Evolutionary conservation across 1,140 invertebrate genomes (phyloP), one percentile per base, ranked within the genome.

Genomic region (Sesamia nonagrioides): DNA sequence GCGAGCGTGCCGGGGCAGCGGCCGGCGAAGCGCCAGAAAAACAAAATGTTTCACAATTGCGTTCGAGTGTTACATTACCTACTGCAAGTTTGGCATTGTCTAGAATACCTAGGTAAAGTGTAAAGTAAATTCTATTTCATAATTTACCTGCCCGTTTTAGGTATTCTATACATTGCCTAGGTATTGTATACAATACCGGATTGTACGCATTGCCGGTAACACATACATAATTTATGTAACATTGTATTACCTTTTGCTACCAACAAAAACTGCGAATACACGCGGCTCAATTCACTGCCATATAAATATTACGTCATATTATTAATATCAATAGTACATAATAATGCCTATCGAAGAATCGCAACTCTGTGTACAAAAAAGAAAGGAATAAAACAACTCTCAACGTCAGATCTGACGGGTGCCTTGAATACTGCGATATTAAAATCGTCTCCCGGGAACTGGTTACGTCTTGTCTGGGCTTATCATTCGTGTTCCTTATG

Each of bases 401-500:
- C 37, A 66, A 66, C 42, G 61, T 66, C 37, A 66, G 17, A 21
- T 8, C 5, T 15, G 6, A 63, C n/a, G 9, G 35, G 15, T n/a
- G 33, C 13, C 37, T 66, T 66, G 61, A 66, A 37, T 66, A 42
- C 37, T 21, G 35, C 6, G 61, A 21, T 42, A 63, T 60, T 60
- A 50, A 60, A 60, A 60, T 60, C 33, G n/a, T 40, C n/a, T 66
- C 37, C n/a, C 9, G 61, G 61, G 61, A 63, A 63, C 42, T 66
- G 61, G 61, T 66, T 42, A 42, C 37, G 17, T 66, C 37, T 66
- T 66, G 40, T 66, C 56, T 13, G 9, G 61, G 61, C 61, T 66
- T 66, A 66, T 66, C 37, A 21, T 18, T 21, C 27, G 9, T 58
- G 11, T 27, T 18, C 37, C 37, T 21, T 42, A 15, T 11, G n/a